phyloP scores from a whole-genome alignment of 2,888 invertebrate genomes.

The Aethes cnicana region DNA sequence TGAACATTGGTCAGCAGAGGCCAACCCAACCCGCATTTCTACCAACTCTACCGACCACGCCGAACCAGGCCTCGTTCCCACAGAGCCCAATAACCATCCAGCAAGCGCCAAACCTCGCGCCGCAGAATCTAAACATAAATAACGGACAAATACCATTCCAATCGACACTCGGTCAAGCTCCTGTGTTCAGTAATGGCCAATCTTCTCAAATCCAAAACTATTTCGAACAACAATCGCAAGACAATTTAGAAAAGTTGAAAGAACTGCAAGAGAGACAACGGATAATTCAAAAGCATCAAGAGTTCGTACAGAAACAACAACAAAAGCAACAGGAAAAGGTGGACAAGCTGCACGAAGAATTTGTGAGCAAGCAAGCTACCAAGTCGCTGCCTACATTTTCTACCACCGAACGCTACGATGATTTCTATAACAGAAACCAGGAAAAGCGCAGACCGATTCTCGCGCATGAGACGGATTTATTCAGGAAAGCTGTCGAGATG shows the following conservation, averaged over 20 bases:
- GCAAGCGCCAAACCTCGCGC: slow-evolving; percentile 72
- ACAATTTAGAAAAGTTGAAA: slow-evolving; percentile 83
- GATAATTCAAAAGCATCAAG: slow-evolving; percentile 88
- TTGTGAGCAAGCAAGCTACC: slow-evolving; percentile 86
- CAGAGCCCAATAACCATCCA: slow-evolving; percentile 73
- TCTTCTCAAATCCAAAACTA: slow-evolving; percentile 81
- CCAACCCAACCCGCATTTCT: slow-evolving; percentile 68
- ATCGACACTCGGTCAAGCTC: slow-evolving; percentile 60
- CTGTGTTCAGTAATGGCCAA: slow-evolving; percentile 75
- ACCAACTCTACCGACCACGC: slow-evolving; percentile 59
- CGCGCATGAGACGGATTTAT: slow-evolving; percentile 85
- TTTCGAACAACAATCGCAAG: slow-evolving; percentile 83
- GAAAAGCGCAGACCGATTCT: slow-evolving; percentile 78
- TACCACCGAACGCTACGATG: slow-evolving; percentile 76
- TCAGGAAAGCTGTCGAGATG: slow-evolving; percentile 85
- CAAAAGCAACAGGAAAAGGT: slow-evolving; percentile 90
- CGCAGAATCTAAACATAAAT: slow-evolving; percentile 58
- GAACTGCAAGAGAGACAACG: slow-evolving; percentile 88
- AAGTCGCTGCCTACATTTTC: slow-evolving; percentile 78
- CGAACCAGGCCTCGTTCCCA: slow-evolving; percentile 61
- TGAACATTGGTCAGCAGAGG: slow-evolving; percentile 65
- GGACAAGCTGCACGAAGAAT: slow-evolving; percentile 87
- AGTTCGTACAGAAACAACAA: slow-evolving; percentile 90
- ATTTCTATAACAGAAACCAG: slow-evolving; percentile 61
- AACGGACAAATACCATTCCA: slow-evolving; percentile 70